Base-by-base conservation (phyloP, 2,888 invertebrate genomes). In the Papilio protenor region DNA sequence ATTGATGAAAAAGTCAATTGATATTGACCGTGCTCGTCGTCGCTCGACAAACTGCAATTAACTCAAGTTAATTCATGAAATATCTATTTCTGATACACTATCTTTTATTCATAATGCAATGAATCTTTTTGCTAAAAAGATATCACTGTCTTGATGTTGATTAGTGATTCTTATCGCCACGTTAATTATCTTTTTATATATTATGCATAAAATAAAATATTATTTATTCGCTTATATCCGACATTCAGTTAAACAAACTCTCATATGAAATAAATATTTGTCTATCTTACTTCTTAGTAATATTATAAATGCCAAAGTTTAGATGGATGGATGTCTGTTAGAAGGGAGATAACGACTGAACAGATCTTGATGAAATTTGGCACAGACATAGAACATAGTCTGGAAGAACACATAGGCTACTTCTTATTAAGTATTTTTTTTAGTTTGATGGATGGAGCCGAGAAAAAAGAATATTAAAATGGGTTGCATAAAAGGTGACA, bases 1-100 rank as follows among this genome's bases (percentile, higher is more conserved):
- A 66, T 71, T 71, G 71, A 71, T 71, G 55, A 71, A 52, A 33
- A 71, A 71, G 71, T 71, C 71, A 71, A 71, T 71, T 71, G 71
- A 8, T 49, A 47, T 71, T 52, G 71, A 71, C 71, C 71, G 49
- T 21, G 23, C 52, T 27, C 52, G 52, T 40, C 18, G 64, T 33
- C 18, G 10, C 40, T 33, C 33, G 40, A 18, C n/a, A n/a, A 40
- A 18, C 33, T 61, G 64, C 66, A 66, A 66, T 66, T 66, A n/a
- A 27, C 16, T 66, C 66, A 16, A 11, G 33, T 64, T 18, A 27
- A 66, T 11, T 66, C 16, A 61, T 27, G 33, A 33, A 14, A n/a
- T 40, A 40, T 66, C 18, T 40, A 40, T 66, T 66, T 66, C 40
- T 66, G 40, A 66, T 66, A 66, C 27, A 61, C 59, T 23, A 23